A percentile compares a stretch with the other conserved stretches of the same genome.
Conservation (phyloP, 2,797 vertebrate species). For the Morelia viridis region DNA sequence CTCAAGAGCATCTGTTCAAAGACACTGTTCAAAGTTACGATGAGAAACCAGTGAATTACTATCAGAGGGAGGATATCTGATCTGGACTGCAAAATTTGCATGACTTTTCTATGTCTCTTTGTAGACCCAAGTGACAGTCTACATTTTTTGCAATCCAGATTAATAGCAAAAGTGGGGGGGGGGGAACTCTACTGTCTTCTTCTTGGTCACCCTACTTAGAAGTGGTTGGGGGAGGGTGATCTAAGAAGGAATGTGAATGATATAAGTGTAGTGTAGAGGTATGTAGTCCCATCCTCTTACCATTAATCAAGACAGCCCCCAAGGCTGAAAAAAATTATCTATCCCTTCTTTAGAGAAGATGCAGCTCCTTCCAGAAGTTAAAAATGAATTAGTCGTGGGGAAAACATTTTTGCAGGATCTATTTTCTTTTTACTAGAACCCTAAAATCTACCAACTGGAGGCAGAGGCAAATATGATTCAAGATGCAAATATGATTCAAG, state of each 20-base stretch:
- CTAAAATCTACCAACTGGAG: background rate
- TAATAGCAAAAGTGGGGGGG: background rate
- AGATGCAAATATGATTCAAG: background rate
- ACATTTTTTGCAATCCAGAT: background rate
- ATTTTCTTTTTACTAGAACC: background rate
- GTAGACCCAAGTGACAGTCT: background rate
- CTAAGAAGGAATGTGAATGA: background rate
- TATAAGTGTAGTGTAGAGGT: background rate
- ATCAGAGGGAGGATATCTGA: background rate
- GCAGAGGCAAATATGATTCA: background rate
- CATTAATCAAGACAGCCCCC: background rate
- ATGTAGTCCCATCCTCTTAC: too few species aligned
- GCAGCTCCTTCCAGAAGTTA: too few species aligned
- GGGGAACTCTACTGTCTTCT: background rate
- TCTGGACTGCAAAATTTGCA: background rate
- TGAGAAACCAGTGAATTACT: background rate
- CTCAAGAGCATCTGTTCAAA: background rate
- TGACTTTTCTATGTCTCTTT: background rate
- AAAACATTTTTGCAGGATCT: too few species aligned
- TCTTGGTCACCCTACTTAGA: background rate
- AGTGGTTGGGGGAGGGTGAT: background rate
- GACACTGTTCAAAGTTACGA: background rate
- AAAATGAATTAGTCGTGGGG: too few species aligned
- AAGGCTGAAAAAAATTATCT: too few species aligned
- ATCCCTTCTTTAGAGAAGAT: too few species aligned